Conservation (phyloP, 2,797 vertebrate species). For the Gorsachius magnificus region DNA sequence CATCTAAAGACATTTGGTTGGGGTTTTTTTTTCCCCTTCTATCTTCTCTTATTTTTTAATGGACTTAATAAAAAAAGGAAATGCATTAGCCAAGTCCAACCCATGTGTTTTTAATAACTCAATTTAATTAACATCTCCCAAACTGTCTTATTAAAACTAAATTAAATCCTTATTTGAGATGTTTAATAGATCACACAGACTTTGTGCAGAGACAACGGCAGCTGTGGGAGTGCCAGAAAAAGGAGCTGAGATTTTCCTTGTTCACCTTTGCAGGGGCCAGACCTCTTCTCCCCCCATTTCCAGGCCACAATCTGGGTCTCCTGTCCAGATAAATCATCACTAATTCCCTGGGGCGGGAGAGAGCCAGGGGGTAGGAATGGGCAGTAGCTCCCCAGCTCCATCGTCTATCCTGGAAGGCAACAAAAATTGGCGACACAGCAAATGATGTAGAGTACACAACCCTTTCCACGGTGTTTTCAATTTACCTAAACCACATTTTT, state of each 20-base stretch:
- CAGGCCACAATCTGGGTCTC: background rate
- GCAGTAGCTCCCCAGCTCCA: background rate
- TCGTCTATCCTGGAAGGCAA: background rate
- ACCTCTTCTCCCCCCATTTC: background rate
- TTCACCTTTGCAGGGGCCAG: background rate
- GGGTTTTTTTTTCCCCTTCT: background rate
- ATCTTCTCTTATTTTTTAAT: constrained; percentile 40
- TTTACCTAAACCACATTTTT: fast-evolving
- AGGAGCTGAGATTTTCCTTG: constrained; percentile 10
- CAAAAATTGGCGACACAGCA: background rate
- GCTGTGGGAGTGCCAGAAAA: constrained; percentile 25
- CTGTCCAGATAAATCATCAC: background rate
- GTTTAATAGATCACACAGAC: constrained; percentile 34
- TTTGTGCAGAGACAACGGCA: constrained; percentile 50
- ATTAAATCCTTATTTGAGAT: constrained; percentile 68
- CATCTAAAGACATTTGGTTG: background rate
- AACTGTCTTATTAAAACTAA: constrained; percentile 73
- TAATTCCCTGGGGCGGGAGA: background rate
- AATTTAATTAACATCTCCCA: constrained; percentile 72
- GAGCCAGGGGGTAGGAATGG: background rate
- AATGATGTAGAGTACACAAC: background rate
- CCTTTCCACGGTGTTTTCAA: background rate
- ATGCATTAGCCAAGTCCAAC: constrained; percentile 60
- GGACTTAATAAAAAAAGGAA: constrained; percentile 48
- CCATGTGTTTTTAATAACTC: constrained; percentile 67